Percentiles rank a stretch among this genome's conserved stretches.
phyloP scores from a whole-genome alignment of 1,140 invertebrate species.

The Halictus rubicundus region DNA sequence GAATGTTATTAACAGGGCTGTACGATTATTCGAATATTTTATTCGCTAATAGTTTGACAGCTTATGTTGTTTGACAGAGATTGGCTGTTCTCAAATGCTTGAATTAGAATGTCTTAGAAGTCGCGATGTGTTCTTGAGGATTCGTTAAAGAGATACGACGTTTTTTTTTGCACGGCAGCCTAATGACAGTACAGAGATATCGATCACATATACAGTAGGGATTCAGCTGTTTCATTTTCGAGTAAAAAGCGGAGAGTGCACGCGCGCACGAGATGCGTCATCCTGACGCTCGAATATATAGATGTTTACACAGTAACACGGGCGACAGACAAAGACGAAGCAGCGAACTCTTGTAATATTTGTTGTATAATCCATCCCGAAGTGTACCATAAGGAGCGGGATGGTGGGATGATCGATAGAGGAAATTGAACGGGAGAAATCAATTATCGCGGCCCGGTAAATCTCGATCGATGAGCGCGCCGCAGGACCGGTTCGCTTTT shows the following conservation, averaged over 20 bases:
- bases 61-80: too few species aligned
- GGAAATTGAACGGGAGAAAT: constrained; percentile 63
- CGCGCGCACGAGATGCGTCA: not conserved
- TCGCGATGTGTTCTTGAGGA: too few species aligned
- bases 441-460: constrained; percentile 45
- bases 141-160: too few species aligned
- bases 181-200: too few species aligned
- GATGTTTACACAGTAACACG: not conserved
- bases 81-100: not conserved
- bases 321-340: not conserved
- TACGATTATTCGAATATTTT: too few species aligned
- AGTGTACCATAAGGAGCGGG: not conserved
- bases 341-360: constrained; percentile 13
- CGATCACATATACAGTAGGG: not conserved
- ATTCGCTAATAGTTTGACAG: too few species aligned
- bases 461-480: constrained; percentile 29
- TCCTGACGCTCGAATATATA: not conserved
- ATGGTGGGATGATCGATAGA: constrained; percentile 40
- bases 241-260: not conserved
- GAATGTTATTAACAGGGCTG: too few species aligned
- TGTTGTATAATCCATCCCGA: constrained; percentile 22
- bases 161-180: too few species aligned
- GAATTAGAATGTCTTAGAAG: not conserved
- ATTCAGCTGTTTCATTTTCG: not conserved
- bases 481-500: constrained; percentile 17